Percentiles rank a stretch among this genome's conserved stretches.
These are phyloP conservation scores for silkworm (Bombyx mori) DNA, from an alignment of 1,140 invertebrate genomes.

Conservation along the genomic window ASM3026992v2 NC_085118.1:3246001-3246500, in stretches of 20 bases:
- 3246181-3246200: neutral
- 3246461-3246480: neutral
- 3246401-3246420: neutral
- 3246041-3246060: too few relatives aligned
- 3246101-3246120: too few relatives aligned
- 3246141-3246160: too few relatives aligned
- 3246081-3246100: too few relatives aligned
- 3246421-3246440: neutral
- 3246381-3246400: constrained; percentile 2
- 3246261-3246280: constrained; percentile 73
- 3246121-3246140: too few relatives aligned
- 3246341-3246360: constrained; percentile 9
- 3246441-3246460: neutral
- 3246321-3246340: constrained; percentile 77
- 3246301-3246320: constrained; percentile 77
- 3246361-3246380: neutral
- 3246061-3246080: too few relatives aligned
- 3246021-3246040: too few relatives aligned
- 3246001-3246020: too few relatives aligned
- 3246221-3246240: constrained; percentile 1
- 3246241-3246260: constrained; percentile 50
- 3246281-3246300: constrained; percentile 76
- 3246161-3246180: too few relatives aligned
- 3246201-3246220: neutral
- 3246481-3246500: neutral